Evolutionary conservation across 2,797 vertebrate genomes (phyloP), one percentile per base, ranked within the genome.

Genomic region (Molossus molossus): DNA sequence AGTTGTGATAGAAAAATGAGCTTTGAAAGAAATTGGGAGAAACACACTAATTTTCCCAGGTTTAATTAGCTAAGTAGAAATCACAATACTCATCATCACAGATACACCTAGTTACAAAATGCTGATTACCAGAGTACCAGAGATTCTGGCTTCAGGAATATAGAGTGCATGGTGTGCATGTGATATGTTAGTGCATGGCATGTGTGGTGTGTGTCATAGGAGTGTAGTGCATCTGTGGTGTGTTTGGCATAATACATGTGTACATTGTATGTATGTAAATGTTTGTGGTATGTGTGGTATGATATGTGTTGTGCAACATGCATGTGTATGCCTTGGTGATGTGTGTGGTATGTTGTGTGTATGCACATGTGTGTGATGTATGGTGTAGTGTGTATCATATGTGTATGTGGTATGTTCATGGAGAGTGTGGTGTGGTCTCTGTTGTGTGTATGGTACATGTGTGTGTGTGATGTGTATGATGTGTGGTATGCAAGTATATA

Each of bases 1-100:
- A 95, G 69, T 65, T 94, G 40, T 88, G 94, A 97, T 97, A 97
- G 97, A 96, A 94, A 97, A 97, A 98, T 95, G 11, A 94, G 72
- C 86, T 97, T 95, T 94, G 95, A 96, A 97, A 95, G 93, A 95
- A 89, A 97, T 86, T 92, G 94, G 84, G 86, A 97, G 94, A 93
- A 97, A 95, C 96, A 97, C 85, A 90, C 89, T 96, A 91, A 97
- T 76, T 97, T 95, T 8, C 90, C 69, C 48, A 79, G 82, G 60
- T 96, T 95, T 93, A 97, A 96, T 98, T 87, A 91, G 91, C 53
- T 96, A 25, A 94, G 94, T 87, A 91, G 27, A 97, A 94, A 96
- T 88, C 65, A 97, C 92, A 90, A 77, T 11, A 87, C 48, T 97
- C 53, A 65, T 62, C 83, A 95, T 79, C 81, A 25, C 0, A 81